phyloP scores from a whole-genome alignment of 2,888 invertebrate species.

The Agriotes lineatus region DNA sequence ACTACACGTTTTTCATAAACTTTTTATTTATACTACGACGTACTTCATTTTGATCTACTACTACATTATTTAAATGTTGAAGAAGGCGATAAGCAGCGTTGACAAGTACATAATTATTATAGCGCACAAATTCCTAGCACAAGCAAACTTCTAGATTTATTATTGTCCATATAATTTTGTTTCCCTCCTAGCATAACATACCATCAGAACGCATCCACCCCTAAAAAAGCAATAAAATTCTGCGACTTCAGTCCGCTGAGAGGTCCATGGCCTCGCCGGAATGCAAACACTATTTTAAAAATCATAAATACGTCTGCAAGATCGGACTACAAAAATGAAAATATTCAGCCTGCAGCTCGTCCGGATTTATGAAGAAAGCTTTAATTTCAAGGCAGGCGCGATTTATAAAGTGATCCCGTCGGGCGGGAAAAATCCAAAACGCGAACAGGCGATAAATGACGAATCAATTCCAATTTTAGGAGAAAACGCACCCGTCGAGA shows the following conservation, averaged over 20 bases:
- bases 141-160: no score
- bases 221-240: background rate
- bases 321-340: background rate
- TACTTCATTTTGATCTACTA: no score
- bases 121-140: no score
- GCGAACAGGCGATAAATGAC: background rate
- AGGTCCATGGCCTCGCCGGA: background rate
- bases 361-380: background rate
- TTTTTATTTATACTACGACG: no score
- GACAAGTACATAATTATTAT: no score
- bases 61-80: no score
- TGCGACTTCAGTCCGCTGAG: background rate
- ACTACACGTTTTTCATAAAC: no score
- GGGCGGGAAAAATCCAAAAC: background rate
- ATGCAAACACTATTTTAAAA: constrained; percentile 6
- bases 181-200: no score
- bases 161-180: no score
- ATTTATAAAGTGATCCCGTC: background rate
- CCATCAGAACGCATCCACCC: no score
- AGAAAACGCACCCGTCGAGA: background rate
- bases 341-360: background rate
- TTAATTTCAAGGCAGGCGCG: background rate
- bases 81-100: no score
- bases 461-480: background rate
- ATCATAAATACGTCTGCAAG: background rate